Conservation (phyloP, 2,888 invertebrate genomes). For the Blastobasis adustella region DNA sequence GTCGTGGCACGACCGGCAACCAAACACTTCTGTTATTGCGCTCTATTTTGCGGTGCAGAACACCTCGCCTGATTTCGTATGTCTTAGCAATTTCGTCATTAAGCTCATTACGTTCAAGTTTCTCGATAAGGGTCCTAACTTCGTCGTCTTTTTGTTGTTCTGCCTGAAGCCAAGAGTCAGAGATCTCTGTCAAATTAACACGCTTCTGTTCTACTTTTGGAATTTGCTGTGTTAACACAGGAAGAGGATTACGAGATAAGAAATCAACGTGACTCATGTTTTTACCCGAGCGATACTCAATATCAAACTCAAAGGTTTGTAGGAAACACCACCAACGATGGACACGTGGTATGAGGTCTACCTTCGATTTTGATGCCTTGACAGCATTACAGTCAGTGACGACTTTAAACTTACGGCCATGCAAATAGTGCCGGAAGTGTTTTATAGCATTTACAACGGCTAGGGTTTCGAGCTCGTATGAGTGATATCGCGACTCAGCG, state of each 20-base stretch:
- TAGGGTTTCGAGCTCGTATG: conserved; percentile 19
- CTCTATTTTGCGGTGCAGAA: conserved; percentile 14
- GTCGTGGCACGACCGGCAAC: conserved; percentile 15
- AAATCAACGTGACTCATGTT: conserved; percentile 12
- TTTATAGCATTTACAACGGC: conserved; percentile 19
- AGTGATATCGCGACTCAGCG: conserved; percentile 16
- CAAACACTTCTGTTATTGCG: conserved; percentile 10
- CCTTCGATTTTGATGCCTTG: conserved; percentile 12
- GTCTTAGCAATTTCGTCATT: conserved; percentile 2
- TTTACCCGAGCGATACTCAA: conserved; percentile 4
- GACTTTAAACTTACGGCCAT: conserved; percentile 15
- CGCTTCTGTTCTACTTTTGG: conserved; percentile 5
- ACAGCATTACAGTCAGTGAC: conserved; percentile 21
- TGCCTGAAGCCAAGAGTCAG: conserved; percentile 7
- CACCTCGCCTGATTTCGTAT: conserved; percentile 8
- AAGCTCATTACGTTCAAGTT: not conserved
- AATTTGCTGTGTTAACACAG: not conserved
- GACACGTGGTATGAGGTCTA: conserved; percentile 14
- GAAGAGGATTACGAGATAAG: conserved; percentile 9
- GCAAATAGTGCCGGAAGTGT: conserved; percentile 17
- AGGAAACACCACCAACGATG: conserved; percentile 18
- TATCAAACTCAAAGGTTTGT: conserved; percentile 13
- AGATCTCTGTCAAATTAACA: conserved; percentile 3
- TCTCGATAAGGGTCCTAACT: not conserved
- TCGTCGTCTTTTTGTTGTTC: conserved; percentile 6